Evolutionary conservation across 2,113 vertebrate genomes (phyloP), one percentile per base, ranked within the genome.

Genomic region (Galemys pyrenaicus): DNA sequence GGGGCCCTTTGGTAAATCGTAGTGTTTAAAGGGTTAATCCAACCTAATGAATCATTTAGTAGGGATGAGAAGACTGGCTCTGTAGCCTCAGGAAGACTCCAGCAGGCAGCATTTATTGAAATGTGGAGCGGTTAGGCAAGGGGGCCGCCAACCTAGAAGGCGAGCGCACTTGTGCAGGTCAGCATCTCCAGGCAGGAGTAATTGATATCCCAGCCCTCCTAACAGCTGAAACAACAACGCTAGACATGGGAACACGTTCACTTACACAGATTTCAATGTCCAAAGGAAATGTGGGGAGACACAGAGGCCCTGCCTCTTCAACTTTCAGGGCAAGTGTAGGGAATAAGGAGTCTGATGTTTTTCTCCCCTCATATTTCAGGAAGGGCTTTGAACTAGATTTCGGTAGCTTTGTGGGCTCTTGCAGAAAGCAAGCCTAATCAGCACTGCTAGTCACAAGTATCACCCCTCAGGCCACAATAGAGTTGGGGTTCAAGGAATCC

Each of bases 151-250:
- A 91, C 90, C 92, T n/a, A 65, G 93, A 94, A 96, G 96, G 89
- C 92, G 54, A 81, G 96, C 96, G 87, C 89, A 2, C 22, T 89
- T 91, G 87, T 70, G 96, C 81, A 92, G 96, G 96, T 97, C 98
- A 94, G 96, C 92, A 86, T 96, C 96, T 97, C 94, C 92, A 82
- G 46, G 65, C 79, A 22, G 81, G 89, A 95, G 96, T 97, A 98
- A 97, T 94, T 97, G 98, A 97, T 97, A 97, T 89, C 95, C 79
- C 86, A 77, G 93, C 78, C 78, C 97, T 97, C 89, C 4, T 51
- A 91, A 67, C 98, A 99, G 98, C 98, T 99, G 98, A 98, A 98
- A 98, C 97, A 98, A 98, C 97, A 98, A 83, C 94, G 80, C 89
- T 88, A 95, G 92, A 96, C 96, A 91, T 94, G 96, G 94, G 95